phyloP scores from a whole-genome alignment of 2,113 vertebrate species.

The Phalacrocorax brasilianus region DNA sequence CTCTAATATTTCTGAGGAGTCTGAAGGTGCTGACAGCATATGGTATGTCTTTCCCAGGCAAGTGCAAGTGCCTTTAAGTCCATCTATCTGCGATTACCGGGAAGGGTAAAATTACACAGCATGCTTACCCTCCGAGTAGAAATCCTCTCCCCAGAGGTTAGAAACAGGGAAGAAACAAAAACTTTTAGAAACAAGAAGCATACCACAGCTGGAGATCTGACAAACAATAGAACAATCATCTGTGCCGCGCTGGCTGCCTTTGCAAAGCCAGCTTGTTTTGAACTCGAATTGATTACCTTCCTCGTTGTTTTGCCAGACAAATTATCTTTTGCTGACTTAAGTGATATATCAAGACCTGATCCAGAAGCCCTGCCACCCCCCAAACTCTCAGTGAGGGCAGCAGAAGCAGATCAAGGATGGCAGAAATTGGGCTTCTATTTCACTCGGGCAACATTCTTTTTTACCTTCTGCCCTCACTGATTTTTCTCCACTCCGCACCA shows the following conservation, averaged over 20 bases:
- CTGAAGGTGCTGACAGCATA: slow-evolving; percentile 60
- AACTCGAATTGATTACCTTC: not conserved
- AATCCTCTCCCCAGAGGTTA: not conserved
- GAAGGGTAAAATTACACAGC: slow-evolving; percentile 47
- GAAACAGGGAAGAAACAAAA: not conserved
- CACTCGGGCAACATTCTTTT: not conserved
- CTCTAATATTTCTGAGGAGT: slow-evolving; percentile 46
- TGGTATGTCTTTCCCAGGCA: slow-evolving; percentile 41
- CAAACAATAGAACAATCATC: accelerated
- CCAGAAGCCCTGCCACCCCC: not conserved
- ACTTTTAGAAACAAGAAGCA: not conserved
- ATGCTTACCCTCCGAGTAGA: not conserved
- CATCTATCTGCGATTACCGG: slow-evolving; percentile 23
- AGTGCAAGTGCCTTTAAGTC: slow-evolving; percentile 54
- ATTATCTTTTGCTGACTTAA: not conserved
- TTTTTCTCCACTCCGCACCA: not conserved
- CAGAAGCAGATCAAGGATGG: not conserved
- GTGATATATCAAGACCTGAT: not conserved
- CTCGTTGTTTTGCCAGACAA: not conserved
- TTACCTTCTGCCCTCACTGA: too few species aligned
- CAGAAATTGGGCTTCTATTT: not conserved
- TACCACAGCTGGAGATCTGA: not conserved
- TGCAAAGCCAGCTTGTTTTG: not conserved
- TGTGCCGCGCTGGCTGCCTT: not conserved
- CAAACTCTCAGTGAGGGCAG: accelerated